These are phyloP conservation scores for Dasyornis broadbenti DNA, from an alignment of 2,113 vertebrate species.

Conservation along the genomic window DNA sequence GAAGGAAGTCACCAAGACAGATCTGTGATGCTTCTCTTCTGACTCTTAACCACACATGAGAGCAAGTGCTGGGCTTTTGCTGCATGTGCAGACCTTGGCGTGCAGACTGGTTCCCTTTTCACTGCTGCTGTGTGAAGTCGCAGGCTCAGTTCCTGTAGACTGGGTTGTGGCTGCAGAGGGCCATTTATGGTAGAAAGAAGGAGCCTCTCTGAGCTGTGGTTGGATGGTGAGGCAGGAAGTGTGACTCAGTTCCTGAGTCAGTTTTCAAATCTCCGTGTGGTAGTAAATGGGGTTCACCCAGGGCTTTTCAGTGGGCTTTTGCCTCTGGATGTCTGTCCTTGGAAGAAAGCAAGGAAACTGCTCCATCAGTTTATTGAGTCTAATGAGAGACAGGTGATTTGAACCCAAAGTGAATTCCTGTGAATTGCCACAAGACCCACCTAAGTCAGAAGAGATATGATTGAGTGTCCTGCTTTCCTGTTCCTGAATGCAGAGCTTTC, in stretches of 20 bases:
- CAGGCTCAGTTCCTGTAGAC: slow-evolving; percentile 70
- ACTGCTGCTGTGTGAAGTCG: slow-evolving; percentile 15
- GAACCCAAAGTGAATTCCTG: neutral
- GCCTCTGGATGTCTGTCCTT: neutral
- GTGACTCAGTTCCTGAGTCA: slow-evolving; percentile 80
- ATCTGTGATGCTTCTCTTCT: neutral
- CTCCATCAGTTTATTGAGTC: neutral
- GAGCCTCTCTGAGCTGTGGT: slow-evolving; percentile 55
- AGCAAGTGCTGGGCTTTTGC: neutral
- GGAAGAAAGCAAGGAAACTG: neutral
- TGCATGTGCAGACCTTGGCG: neutral
- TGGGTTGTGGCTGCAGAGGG: neutral
- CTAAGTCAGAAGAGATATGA: neutral
- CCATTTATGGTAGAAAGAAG: slow-evolving; percentile 82
- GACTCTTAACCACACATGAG: neutral
- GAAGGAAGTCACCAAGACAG: neutral
- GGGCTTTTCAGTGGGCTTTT: slow-evolving; percentile 7
- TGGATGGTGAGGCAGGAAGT: slow-evolving; percentile 74
- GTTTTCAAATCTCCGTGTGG: slow-evolving; percentile 57
- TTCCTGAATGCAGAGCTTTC: neutral
- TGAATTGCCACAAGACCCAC: neutral
- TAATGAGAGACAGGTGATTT: neutral
- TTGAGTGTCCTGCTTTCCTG: neutral
- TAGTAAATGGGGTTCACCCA: slow-evolving; percentile 33
- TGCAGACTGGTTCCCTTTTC: slow-evolving; percentile 9